Conservation (phyloP, 2,888 invertebrate species). For the Protodeltote pygarga region DNA sequence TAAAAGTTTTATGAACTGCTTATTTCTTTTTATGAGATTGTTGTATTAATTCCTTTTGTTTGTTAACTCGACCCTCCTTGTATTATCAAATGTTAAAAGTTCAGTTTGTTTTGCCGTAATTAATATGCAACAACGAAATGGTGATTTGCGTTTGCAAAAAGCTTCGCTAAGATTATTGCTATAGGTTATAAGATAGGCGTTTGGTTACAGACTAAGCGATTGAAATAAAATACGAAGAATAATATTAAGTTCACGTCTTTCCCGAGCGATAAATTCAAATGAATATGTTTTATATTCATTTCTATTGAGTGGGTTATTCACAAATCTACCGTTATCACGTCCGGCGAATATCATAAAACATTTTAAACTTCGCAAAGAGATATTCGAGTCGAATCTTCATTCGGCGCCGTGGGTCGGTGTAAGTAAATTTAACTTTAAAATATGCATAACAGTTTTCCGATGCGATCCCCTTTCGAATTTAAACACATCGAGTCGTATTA, state of each 20-base stretch:
- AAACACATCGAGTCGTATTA: constrained; percentile 84
- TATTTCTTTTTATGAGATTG: constrained; percentile 85
- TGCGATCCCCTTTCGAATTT: constrained; percentile 83
- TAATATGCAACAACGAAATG: constrained; percentile 35
- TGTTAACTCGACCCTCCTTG: constrained; percentile 69
- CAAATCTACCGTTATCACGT: constrained; percentile 72
- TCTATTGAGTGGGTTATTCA: constrained; percentile 64
- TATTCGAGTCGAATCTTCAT: constrained; percentile 74
- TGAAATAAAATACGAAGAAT: constrained; percentile 36
- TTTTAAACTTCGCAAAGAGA: constrained; percentile 77
- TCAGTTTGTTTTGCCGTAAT: constrained; percentile 47
- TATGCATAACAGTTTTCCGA: constrained; percentile 87
- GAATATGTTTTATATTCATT: constrained; percentile 60
- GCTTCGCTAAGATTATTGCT: constrained; percentile 30
- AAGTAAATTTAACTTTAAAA: constrained; percentile 87
- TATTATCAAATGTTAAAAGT: constrained; percentile 62
- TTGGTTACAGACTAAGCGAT: constrained; percentile 1
- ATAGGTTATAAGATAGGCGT: constrained; percentile 32
- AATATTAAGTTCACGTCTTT: constrained; percentile 54
- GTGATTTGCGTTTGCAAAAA: constrained; percentile 15
- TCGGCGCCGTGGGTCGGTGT: constrained; percentile 66
- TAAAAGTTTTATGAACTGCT: constrained; percentile 86
- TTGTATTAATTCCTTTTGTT: constrained; percentile 85
- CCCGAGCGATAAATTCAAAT: constrained; percentile 51
- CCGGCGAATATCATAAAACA: constrained; percentile 77